Percentiles rank a stretch among this genome's conserved stretches.
Conservation (phyloP, 1,140 invertebrate genomes). For the Brachionus sp. region DNA sequence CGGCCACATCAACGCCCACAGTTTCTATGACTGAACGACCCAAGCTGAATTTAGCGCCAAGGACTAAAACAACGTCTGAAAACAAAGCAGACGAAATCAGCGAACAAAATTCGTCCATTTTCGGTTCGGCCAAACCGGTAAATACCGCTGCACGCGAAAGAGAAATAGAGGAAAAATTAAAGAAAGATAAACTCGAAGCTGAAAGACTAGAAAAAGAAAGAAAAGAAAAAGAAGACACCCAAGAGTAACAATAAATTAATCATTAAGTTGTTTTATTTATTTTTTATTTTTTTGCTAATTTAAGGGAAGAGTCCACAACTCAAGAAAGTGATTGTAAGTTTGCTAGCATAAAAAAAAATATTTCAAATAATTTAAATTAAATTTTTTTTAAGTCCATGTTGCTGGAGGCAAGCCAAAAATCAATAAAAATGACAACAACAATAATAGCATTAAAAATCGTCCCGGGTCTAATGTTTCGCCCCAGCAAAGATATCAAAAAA, state of each 20-base stretch:
- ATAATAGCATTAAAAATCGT: constrained; percentile 39
- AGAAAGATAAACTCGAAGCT: constrained; percentile 50
- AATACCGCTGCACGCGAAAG: constrained; percentile 77
- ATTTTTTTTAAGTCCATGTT: neutral
- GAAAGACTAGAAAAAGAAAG: constrained; percentile 34
- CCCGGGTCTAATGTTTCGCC: neutral
- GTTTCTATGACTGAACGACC: constrained; percentile 61
- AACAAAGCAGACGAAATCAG: constrained; percentile 58
- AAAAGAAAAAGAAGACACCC: neutral
- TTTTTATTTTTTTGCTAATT: neutral
- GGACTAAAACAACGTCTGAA: constrained; percentile 68
- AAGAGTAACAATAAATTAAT: neutral
- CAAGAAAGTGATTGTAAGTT: constrained; percentile 15
- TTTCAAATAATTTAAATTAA: neutral
- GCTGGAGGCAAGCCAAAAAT: constrained; percentile 5
- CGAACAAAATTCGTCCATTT: constrained; percentile 63
- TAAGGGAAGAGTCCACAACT: neutral
- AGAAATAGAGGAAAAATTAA: constrained; percentile 65
- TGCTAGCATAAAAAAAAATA: neutral
- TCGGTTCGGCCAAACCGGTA: constrained; percentile 85
- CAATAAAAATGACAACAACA: constrained; percentile 28
- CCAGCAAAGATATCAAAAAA: neutral
- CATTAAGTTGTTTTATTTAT: neutral
- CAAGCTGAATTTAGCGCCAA: constrained; percentile 69
- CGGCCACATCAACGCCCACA: neutral